Evolutionary conservation across 2,113 vertebrate species (phyloP).

Genomic region (Mesoclemmys tuberculata): DNA sequence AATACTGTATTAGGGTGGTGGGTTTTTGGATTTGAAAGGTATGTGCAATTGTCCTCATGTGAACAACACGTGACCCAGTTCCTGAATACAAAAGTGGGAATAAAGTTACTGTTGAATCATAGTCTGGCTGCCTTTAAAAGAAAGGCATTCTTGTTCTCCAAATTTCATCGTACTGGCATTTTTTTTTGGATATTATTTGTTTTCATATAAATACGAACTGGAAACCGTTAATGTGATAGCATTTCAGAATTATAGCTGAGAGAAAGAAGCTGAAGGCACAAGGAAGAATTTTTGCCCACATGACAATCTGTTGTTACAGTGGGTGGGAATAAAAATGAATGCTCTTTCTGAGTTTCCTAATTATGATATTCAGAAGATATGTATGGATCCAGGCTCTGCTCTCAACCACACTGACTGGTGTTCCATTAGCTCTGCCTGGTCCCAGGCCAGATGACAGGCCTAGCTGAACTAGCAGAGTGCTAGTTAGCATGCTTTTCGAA

Average conservation of each 20-base stretch:
- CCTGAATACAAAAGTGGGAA: background rate
- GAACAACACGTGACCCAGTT: background rate
- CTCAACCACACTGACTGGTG: background rate
- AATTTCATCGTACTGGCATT: background rate
- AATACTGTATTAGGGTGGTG: background rate
- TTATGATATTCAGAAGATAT: background rate
- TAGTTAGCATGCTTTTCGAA: background rate
- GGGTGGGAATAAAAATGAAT: background rate
- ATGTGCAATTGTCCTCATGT: background rate
- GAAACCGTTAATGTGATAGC: background rate
- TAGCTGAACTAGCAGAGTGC: background rate
- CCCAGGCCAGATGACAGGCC: background rate
- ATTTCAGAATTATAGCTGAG: background rate
- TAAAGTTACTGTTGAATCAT: background rate
- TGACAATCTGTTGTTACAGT: background rate
- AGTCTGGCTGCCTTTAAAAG: background rate
- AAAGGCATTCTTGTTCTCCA: background rate
- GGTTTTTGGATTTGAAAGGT: background rate
- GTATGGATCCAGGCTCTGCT: background rate
- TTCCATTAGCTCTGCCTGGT: background rate
- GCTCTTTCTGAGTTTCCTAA: fast-evolving
- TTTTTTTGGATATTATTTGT: background rate
- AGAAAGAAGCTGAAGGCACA: background rate
- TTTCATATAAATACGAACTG: background rate
- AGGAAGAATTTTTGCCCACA: background rate